A percentile compares a stretch with the other conserved stretches of the same genome.
These are phyloP conservation scores for Saccostrea echinata DNA, from an alignment of 1,140 invertebrate species.

Conservation along the genomic window DNA sequence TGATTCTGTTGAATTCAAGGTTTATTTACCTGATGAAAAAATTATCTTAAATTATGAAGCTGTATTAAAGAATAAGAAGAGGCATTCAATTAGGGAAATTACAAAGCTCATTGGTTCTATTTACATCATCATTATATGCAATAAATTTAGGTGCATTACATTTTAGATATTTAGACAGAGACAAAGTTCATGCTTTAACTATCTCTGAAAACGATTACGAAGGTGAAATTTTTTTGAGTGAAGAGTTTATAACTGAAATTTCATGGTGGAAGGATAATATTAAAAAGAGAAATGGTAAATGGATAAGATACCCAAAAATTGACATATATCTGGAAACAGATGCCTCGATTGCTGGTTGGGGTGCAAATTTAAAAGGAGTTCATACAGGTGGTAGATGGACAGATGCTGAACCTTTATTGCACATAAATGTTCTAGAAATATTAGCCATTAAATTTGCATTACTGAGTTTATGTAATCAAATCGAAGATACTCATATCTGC, in stretches of 20 bases:
- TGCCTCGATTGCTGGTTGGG: constrained; percentile 49
- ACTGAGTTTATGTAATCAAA: constrained; percentile 52
- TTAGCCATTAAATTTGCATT: constrained; percentile 43
- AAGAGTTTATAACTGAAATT: constrained; percentile 34
- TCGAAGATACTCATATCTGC: constrained; percentile 55
- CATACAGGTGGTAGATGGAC: constrained; percentile 51
- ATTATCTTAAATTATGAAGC: neutral
- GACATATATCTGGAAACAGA: constrained; percentile 43
- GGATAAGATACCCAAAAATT: neutral
- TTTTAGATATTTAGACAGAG: constrained; percentile 51
- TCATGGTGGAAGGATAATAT: constrained; percentile 54
- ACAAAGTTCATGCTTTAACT: constrained; percentile 40
- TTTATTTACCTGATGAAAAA: neutral
- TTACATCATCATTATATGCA: constrained; percentile 54
- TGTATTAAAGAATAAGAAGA: neutral
- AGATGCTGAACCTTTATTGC: neutral
- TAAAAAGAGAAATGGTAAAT: too few species aligned
- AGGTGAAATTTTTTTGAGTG: neutral
- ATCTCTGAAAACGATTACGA: neutral
- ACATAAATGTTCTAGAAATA: too few species aligned
- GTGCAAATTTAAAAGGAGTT: neutral
- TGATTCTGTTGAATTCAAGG: constrained; percentile 3
- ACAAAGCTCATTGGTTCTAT: too few species aligned
- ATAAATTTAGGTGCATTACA: constrained; percentile 42
- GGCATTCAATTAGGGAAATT: constrained; percentile 32